Evolutionary conservation across 92 coral and sea anemone species (phyloP), one percentile per base, ranked within the genome.

Genomic region (Epizoanthus illoricatus): DNA sequence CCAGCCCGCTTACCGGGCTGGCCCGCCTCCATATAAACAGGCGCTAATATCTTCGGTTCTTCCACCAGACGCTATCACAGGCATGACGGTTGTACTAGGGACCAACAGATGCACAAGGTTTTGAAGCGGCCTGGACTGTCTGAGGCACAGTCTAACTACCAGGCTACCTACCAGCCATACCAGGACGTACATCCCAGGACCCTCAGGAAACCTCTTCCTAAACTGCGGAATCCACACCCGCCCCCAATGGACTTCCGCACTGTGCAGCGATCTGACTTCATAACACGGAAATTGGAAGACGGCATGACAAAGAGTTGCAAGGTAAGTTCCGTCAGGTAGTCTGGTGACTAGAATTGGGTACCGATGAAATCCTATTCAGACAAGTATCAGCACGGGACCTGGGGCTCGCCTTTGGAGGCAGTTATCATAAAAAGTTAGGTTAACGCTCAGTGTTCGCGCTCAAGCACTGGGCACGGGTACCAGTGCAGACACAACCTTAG

Each of bases 231-330:
- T 45, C 98, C 98, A 17, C 76, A 95, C 76, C 97, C 98, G 58
- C 98, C 98, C 39, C 97, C 98, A 18, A 95, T 95, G 98, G 98
- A 95, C 73, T 95, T 95, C 74, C 89, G 98, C 66, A 95, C 98
- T 1, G 97, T 85, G 33, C 94, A 93, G 78, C 85, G 97, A 68
- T 83, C 83, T 79, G 95, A 95, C 63, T 95, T 80, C 65, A 81
- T 92, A 16, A 59, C 72, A 69, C 85, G 88, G 54, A 60, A 40
- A 76, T 68, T 76, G 16, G 87, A 85, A 76, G 84, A 86, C 42
- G 89, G 89, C 45, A 81, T 81, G 57, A 89, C 95, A 4, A 89
- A 89, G 64, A 80, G 90, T 17, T 85, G 89, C 68, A 91, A 89
- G 90, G 95, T 91, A 75, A 15, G 82, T 55, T 7, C 18, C 56